Evolutionary conservation across 2,888 invertebrate genomes (phyloP).

Genomic region (Pterostichus niger): DNA sequence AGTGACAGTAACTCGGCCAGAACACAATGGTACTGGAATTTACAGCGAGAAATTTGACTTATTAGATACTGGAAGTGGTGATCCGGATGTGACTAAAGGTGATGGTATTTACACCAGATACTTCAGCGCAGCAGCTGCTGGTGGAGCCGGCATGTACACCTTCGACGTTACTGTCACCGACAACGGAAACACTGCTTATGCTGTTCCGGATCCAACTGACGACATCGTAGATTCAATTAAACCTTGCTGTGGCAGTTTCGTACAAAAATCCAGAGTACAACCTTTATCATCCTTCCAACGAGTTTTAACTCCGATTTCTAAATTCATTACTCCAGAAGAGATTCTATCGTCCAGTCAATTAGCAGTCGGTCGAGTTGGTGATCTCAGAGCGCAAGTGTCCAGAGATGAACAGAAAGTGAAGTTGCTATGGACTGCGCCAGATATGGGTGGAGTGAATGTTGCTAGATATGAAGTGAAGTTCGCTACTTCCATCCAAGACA

Average conservation of each 20-base stretch:
- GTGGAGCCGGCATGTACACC: conserved; percentile 78
- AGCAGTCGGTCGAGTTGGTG: conserved; percentile 79
- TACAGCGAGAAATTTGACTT: conserved; percentile 77
- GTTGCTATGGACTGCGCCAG: conserved; percentile 82
- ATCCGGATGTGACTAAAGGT: conserved; percentile 82
- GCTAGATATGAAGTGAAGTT: conserved; percentile 79
- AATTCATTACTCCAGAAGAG: conserved; percentile 76
- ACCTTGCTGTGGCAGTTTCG: conserved; percentile 79
- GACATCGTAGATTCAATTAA: conserved; percentile 72
- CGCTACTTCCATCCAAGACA: conserved; percentile 75
- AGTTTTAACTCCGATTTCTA: conserved; percentile 77
- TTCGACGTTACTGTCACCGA: conserved; percentile 79
- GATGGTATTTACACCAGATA: conserved; percentile 84
- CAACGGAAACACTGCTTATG: conserved; percentile 80
- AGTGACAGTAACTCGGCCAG: conserved; percentile 77
- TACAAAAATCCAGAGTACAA: conserved; percentile 77
- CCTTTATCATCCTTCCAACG: conserved; percentile 79
- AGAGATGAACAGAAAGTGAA: conserved; percentile 77
- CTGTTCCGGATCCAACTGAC: conserved; percentile 70
- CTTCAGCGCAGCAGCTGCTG: conserved; percentile 77
- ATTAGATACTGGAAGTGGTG: conserved; percentile 81
- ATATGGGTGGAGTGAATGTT: conserved; percentile 79
- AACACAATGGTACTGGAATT: conserved; percentile 73
- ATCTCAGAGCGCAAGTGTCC: conserved; percentile 78
- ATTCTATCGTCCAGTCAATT: conserved; percentile 72